phyloP scores from a whole-genome alignment of 2,888 invertebrate species.

The Rhimphoctona megacephalus region DNA sequence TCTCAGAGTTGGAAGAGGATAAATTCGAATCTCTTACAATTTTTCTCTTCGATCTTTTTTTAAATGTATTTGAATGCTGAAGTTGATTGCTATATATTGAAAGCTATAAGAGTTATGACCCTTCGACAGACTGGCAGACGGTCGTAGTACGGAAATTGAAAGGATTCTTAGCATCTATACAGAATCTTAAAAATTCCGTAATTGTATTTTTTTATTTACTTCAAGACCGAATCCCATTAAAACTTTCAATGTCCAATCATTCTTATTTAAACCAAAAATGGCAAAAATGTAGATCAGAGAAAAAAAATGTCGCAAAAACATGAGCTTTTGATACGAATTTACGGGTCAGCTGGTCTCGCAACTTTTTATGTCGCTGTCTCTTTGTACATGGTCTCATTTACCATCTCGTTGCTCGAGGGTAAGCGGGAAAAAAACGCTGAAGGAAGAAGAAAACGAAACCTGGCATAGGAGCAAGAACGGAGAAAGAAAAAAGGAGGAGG shows the following conservation, averaged over 20 bases:
- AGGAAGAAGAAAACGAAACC: slow-evolving; percentile 46
- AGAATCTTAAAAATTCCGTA: neutral
- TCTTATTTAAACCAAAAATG: neutral
- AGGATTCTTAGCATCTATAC: neutral
- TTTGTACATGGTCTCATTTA: neutral
- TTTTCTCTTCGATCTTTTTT: no score
- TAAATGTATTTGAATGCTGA: no score
- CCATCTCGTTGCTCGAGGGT: slow-evolving; percentile 1
- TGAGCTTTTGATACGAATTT: neutral
- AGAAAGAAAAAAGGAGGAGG: neutral
- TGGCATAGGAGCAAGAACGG: neutral
- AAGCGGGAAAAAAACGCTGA: neutral
- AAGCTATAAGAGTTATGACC: no score
- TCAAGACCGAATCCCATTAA: neutral
- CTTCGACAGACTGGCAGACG: no score
- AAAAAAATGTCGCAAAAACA: neutral
- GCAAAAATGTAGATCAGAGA: neutral
- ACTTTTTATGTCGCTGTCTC: neutral
- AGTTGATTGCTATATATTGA: no score
- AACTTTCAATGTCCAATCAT: neutral
- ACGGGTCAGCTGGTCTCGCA: neutral
- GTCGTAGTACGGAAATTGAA: no score
- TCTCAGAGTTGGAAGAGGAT: no score
- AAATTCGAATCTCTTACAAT: no score
- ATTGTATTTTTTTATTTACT: neutral